Conservation (phyloP, 1,140 invertebrate species). For the Sycophila sp. region DNA sequence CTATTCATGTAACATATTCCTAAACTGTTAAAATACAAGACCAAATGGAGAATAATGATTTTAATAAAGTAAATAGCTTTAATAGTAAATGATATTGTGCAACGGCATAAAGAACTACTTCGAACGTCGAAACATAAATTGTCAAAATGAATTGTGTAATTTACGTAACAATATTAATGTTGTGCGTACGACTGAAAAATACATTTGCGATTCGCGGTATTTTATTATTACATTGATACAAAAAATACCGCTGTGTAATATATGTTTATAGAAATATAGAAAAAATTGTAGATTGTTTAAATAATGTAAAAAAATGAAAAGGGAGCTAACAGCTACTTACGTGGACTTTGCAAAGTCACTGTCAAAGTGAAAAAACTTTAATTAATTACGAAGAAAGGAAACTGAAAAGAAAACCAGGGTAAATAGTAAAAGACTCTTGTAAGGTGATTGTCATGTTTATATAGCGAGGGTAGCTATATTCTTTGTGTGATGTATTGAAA, state of each 20-base stretch:
- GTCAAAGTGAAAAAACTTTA: slow-evolving; percentile 6
- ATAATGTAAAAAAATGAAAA: slow-evolving; percentile 7
- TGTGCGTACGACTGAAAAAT: slow-evolving; percentile 51
- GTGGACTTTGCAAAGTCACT: slow-evolving; percentile 21
- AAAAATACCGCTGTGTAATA: neutral
- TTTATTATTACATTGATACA: too few relatives aligned
- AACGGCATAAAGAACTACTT: slow-evolving; percentile 4
- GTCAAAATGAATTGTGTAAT: slow-evolving; percentile 9
- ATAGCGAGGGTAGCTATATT: neutral
- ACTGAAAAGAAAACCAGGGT: neutral
- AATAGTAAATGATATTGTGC: too few relatives aligned
- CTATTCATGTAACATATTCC: too few relatives aligned
- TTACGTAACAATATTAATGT: slow-evolving; percentile 12
- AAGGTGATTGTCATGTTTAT: neutral
- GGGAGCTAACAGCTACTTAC: neutral
- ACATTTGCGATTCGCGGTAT: slow-evolving; percentile 40
- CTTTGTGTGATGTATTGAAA: slow-evolving; percentile 6
- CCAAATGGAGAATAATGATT: neutral
- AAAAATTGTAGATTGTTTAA: neutral
- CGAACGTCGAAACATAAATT: slow-evolving; percentile 6
- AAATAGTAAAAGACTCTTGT: neutral
- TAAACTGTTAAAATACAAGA: too few relatives aligned
- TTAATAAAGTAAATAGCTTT: neutral
- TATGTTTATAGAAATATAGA: slow-evolving; percentile 36
- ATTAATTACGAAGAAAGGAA: neutral